These are phyloP conservation scores for Platynereis dumerilii DNA, from an alignment of 2,888 invertebrate genomes.

Conservation along the genomic window DNA sequence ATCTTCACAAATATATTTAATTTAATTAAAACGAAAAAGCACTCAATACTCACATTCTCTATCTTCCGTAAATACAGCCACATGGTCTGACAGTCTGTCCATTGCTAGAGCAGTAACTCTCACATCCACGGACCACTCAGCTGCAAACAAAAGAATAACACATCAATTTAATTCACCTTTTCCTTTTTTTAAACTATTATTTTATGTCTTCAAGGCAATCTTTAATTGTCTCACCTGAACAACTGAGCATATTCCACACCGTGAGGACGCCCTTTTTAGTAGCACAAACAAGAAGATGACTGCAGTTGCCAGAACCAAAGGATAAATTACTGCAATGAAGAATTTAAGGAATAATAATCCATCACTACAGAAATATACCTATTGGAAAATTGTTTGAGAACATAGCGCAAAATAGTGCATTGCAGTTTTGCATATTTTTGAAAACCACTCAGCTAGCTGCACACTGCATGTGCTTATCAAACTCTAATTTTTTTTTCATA, in stretches of 20 bases:
- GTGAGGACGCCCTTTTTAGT: conserved; percentile 41
- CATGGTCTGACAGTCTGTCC: conserved; percentile 72
- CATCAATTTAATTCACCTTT: conserved; percentile 50
- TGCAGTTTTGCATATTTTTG: no score
- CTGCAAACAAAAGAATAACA: conserved; percentile 68
- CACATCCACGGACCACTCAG: conserved; percentile 74
- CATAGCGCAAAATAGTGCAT: no score
- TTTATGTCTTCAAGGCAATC: no score
- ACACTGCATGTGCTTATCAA: no score
- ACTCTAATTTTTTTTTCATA: no score
- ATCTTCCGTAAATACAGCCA: conserved; percentile 73
- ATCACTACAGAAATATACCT: no score
- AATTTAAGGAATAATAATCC: no score
- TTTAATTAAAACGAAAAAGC: not conserved
- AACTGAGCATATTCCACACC: conserved; percentile 58
- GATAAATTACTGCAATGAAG: conserved; percentile 64
- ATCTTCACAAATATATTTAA: not conserved
- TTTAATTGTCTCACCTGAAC: conserved; percentile 67
- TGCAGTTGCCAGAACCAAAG: conserved; percentile 70
- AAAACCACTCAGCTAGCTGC: no score
- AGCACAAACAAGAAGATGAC: conserved; percentile 65
- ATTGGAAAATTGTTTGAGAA: no score
- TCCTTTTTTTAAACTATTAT: no score
- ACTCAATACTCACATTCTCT: conserved; percentile 70
- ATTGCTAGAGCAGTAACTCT: conserved; percentile 66